A percentile compares a stretch with the other conserved stretches of the same genome.
phyloP scores from a whole-genome alignment of 1,140 invertebrate genomes.

The Drosophila saltans region DNA sequence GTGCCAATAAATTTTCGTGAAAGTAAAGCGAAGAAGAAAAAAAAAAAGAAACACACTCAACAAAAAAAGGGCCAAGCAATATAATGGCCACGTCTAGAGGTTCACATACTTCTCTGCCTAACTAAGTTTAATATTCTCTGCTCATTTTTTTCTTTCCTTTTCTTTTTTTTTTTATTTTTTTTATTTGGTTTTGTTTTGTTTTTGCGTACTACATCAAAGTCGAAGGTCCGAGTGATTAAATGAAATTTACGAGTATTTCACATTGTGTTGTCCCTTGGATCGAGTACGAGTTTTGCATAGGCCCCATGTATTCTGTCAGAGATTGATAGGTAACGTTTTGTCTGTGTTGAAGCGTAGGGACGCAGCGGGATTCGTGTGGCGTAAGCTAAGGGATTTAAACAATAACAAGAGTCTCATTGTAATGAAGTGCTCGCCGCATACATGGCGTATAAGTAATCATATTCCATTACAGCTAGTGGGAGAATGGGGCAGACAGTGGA shows the following conservation, averaged over 20 bases:
- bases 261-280: constrained; percentile 11
- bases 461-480: not conserved
- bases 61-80: constrained; percentile 31
- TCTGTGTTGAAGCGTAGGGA: constrained; percentile 41
- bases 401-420: constrained; percentile 46
- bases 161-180: not conserved
- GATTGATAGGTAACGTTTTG: constrained; percentile 71
- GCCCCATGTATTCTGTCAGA: constrained; percentile 53
- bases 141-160: not conserved
- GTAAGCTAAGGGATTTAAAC: constrained; percentile 32
- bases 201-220: constrained; percentile 69
- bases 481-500: not conserved
- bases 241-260: constrained; percentile 71
- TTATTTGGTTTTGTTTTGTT: constrained; percentile 48
- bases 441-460: constrained; percentile 59
- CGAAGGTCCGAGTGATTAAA: constrained; percentile 70
- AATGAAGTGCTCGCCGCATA: constrained; percentile 50
- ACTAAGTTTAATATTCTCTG: constrained; percentile 9
- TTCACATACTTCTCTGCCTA: constrained; percentile 13
- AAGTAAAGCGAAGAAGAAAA: not conserved
- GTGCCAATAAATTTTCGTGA: constrained; percentile 56
- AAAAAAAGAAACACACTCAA: not conserved
- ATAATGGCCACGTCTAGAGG: constrained; percentile 62
- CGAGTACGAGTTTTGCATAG: constrained; percentile 61
- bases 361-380: constrained; percentile 7